Conservation (phyloP, 2,797 vertebrate genomes). For the Danio kyathit region DNA sequence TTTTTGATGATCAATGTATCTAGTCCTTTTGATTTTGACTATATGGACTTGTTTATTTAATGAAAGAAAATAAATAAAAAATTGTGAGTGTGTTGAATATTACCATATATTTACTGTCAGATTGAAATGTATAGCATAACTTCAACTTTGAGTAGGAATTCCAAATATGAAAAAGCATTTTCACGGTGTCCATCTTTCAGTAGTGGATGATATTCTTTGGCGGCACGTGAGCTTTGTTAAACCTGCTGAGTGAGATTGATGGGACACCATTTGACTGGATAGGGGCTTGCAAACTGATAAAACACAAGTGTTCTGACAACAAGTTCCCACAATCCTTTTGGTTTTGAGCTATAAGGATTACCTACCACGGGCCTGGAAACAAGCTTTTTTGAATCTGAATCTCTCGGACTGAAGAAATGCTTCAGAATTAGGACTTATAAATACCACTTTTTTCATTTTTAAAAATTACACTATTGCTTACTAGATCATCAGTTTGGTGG, state of each 20-base stretch:
- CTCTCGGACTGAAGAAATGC: background rate
- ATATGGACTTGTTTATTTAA: background rate
- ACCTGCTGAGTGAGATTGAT: constrained; percentile 44
- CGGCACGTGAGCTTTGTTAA: constrained; percentile 13
- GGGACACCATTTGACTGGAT: constrained; percentile 8
- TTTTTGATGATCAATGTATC: background rate
- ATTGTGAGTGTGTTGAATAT: background rate
- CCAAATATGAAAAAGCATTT: background rate
- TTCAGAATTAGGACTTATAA: background rate
- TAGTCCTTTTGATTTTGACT: background rate
- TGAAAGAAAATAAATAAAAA: background rate
- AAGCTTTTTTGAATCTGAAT: background rate
- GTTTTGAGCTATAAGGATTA: constrained; percentile 15
- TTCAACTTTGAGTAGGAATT: background rate
- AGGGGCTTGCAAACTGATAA: constrained; percentile 23
- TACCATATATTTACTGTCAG: background rate
- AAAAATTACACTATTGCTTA: background rate
- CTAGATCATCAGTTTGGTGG: constrained; percentile 5
- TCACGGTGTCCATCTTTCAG: constrained; percentile 24
- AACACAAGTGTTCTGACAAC: constrained; percentile 33
- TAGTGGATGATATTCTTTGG: background rate
- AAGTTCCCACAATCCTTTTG: constrained; percentile 8
- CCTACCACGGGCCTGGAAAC: background rate
- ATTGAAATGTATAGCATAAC: background rate
- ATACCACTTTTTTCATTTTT: background rate